These are phyloP conservation scores for Lepilemur septentrionalis DNA, from an alignment of 2,797 vertebrate species.

Conservation along the genomic window DNA sequence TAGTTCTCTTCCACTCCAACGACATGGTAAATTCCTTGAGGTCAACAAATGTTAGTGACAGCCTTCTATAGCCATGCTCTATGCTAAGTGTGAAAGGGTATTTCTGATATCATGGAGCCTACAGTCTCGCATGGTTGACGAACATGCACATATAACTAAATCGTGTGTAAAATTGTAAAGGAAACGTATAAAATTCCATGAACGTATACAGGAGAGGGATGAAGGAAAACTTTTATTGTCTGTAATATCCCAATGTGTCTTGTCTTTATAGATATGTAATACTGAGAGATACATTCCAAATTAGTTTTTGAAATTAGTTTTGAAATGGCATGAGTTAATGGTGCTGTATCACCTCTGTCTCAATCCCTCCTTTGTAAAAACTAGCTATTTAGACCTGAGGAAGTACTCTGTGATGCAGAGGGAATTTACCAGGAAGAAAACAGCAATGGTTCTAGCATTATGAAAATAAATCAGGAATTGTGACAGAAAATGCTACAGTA, in stretches of 20 bases:
- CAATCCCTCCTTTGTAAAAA: background rate
- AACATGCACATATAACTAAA: background rate
- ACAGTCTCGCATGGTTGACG: background rate
- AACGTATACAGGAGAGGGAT: background rate
- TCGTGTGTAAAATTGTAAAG: background rate
- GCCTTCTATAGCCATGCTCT: background rate
- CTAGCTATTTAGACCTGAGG: background rate
- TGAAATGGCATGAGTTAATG: background rate
- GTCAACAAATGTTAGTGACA: background rate
- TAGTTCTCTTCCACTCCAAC: background rate
- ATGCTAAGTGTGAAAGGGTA: background rate
- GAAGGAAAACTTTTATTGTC: background rate
- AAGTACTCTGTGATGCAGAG: background rate
- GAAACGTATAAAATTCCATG: background rate
- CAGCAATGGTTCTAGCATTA: background rate
- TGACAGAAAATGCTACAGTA: background rate
- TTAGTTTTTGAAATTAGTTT: too few relatives aligned
- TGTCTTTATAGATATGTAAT: background rate
- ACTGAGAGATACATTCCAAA: background rate
- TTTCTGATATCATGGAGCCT: background rate
- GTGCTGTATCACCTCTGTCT: background rate
- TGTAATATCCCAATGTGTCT: background rate
- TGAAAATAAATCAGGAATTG: background rate
- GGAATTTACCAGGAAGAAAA: conserved; percentile 29
- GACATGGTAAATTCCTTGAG: background rate